Evolutionary conservation across 2,797 vertebrate species (phyloP), one percentile per base, ranked within the genome.

Genomic region (Allobates femoralis): DNA sequence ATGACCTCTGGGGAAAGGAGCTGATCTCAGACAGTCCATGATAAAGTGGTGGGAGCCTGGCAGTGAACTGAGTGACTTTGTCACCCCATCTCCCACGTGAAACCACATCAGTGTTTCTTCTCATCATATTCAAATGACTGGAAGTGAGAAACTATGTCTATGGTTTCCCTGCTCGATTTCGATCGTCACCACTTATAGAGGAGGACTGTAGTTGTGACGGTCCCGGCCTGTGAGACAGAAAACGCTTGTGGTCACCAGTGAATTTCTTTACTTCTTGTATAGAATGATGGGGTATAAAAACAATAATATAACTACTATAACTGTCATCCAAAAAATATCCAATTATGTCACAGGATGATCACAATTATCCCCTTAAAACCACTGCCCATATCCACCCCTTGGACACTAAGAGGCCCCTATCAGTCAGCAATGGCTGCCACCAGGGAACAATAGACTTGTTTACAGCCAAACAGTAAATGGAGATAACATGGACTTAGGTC

Each of bases 81-180:
- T 74, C 71, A n/a, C n/a, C 71, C 71, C 21, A 18, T 74, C 71
- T 74, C 71, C 37, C 71, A 50, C 34, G 14, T 46, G 41, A 26
- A 74, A 74, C 71, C 71, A 74, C 71, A 74, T 74, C 71, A 74
- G 37, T 26, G 14, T 73, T 26, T 73, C 34, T 37, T 73, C 34
- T 34, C 32, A 69, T 34, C 66, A 37, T 37, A 41, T 71, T 71
- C 71, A 74, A 46, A 74, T 74, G 7, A 74, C 10, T 50, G 71
- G 26, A 41, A 50, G 71, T 74, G 26, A 74, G 41, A 21, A 26
- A 5, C 67, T 10, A 16, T 8, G 37, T 46, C 34, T 71, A 71
- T 50, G 71, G 71, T 74, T 74, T 74, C 71, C 41, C 71, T n/a
- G 21, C 1, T 50, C 6, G 3, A 26, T 74, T 74, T 74, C 41